These are phyloP conservation scores for Bryconaethiops microstoma DNA, from an alignment of 2,797 vertebrate species.

Conservation along the genomic window DNA sequence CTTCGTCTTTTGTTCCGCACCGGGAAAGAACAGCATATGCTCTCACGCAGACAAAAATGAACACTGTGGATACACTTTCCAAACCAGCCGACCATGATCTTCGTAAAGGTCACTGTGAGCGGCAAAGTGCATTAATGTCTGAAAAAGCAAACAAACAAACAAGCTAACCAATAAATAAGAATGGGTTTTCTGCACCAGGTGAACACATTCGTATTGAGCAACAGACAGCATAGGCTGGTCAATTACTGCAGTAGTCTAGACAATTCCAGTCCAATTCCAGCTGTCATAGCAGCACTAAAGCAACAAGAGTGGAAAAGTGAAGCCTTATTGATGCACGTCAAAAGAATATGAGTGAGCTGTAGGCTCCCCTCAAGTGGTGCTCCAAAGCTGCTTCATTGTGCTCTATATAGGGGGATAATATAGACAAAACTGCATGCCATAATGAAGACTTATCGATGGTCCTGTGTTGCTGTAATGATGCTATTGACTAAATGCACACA, in stretches of 20 bases:
- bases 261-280: slow-evolving; percentile 49
- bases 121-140: slow-evolving; percentile 61
- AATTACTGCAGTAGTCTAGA: slow-evolving; percentile 67
- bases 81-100: slow-evolving; percentile 35
- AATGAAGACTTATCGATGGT: slow-evolving; percentile 79
- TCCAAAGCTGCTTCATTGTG: slow-evolving; percentile 62
- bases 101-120: slow-evolving; percentile 45
- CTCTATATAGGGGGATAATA: slow-evolving; percentile 71
- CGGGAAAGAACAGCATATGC: slow-evolving; percentile 56
- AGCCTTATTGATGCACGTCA: slow-evolving; percentile 76
- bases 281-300: slow-evolving; percentile 45
- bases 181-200: slow-evolving; percentile 60
- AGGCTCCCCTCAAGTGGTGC: slow-evolving; percentile 67
- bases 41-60: slow-evolving; percentile 57
- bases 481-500: slow-evolving; percentile 73
- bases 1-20: slow-evolving; percentile 51
- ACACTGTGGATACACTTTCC: slow-evolving; percentile 51
- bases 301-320: slow-evolving; percentile 69
- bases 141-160: slow-evolving; percentile 56
- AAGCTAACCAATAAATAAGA: slow-evolving; percentile 54
- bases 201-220: slow-evolving; percentile 69
- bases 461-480: slow-evolving; percentile 70
- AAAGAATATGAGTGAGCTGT: slow-evolving; percentile 71
- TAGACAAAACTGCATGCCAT: slow-evolving; percentile 74
- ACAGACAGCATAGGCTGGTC: slow-evolving; percentile 69